Base-by-base conservation (phyloP, 2,113 vertebrate species). In the Phainopepla nitens region DNA sequence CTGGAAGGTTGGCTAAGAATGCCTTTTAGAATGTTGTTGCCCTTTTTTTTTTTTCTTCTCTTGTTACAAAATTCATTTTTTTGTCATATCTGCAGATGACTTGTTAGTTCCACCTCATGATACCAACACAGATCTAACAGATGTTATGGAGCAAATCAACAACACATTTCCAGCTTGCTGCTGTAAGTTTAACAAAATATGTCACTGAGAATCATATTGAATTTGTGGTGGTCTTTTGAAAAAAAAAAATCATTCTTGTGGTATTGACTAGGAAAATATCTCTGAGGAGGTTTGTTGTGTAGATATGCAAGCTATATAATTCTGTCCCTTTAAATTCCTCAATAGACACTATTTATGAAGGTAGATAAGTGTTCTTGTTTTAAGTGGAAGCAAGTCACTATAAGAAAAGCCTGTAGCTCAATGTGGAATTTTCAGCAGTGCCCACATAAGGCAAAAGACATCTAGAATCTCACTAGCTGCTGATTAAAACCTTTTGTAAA, bases 121-220 rank as follows among this genome's bases (percentile, higher is more conserved):
- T 97, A 98, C 98, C 97, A 98, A 97, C 98, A 98, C 99, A 64
- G 99, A 99, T 98, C 98, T 99, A 97, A 98, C 98, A 28, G 99
- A 99, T 95, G 98, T 99, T 96, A 99, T 99, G 99, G 99, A 99
- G 97, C 99, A 99, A 98, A 99, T 99, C 98, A 99, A 99, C 98
- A 99, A 98, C 97, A 98, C 98, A 36, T 99, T 99, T 96, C 99
- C 99, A 89, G 98, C 99, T 98, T 99, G 99, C 98, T 98, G 98
- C 98, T 90, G 99, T 99, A 98, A 99, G 99, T 99, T 94, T 69
- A 81, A 75, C 47, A 89, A 86, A 86, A 54, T 50, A 41, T 7
- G 4, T 83, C 25, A 73, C 73, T 90, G 39, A 93, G 23, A 71
- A 68, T 35, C 19, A 3, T 62, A 51, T 29, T 84, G 65, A 88